Base-by-base conservation (phyloP, 2,888 invertebrate species). In the Oasisia sp. region DNA sequence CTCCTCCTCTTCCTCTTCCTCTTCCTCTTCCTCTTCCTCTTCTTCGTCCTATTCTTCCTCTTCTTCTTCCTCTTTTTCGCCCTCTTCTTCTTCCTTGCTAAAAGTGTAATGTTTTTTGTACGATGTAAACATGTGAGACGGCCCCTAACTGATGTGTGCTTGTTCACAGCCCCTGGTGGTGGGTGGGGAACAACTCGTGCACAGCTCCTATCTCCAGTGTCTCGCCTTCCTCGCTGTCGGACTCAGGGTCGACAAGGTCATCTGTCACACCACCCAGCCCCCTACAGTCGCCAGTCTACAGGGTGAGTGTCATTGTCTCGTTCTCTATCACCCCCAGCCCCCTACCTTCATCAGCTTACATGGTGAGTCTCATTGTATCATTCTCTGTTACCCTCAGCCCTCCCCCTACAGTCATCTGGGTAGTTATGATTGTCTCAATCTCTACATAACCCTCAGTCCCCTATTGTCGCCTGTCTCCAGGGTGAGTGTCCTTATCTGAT, bases 171-270 rank as follows among this genome's bases (percentile, higher is more conserved):
- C 95, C 32, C 93, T 94, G 45, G 97, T 97, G 19, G 96, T 97
- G 94, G 97, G 96, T 92, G 97, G 97, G 0, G 97, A 97, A 32
- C 97, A 97, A 94, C 95, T 97, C 92, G 96, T 97, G 94, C 97
- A 97, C 95, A 97, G 97, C 93, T 95, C 97, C 91, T 97, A 97
- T 95, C 96, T 97, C 92, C 97, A 97, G 95, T 97, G 97, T 94
- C 95, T 97, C 92, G 96, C 97, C 44, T 96, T 97, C 0, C 95
- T 97, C 90, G 97, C 97, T 0, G 95, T 97, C 14, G 96, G 97
- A 50, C 95, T 97, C 32, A 96, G 97, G 44, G 94, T 97, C 32
- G 97, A 97, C 94, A 96, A 96, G 90, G 96, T 97, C 14, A 95
- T 96, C 38, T 97, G 97, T 95, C 96, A 97, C 94, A 96, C 96